Evolutionary conservation across 2,113 vertebrate species (phyloP).

Genomic region (Ochotona curzoniae): DNA sequence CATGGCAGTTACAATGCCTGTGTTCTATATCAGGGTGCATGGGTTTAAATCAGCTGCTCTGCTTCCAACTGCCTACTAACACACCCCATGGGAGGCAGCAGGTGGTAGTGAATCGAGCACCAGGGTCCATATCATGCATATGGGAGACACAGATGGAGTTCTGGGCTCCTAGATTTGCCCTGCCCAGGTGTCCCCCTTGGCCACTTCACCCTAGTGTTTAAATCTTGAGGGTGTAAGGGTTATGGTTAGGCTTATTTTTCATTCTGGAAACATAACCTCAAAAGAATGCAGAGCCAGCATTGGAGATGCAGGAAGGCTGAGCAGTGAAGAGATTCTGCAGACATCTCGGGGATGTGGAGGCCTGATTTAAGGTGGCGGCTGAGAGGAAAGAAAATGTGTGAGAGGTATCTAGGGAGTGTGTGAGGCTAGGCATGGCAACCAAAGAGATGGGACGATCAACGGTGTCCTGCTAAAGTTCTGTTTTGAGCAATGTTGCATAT

Average conservation of each 20-base stretch:
- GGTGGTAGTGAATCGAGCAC: too few relatives aligned
- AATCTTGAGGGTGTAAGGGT: not conserved
- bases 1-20: too few relatives aligned
- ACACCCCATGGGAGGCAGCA: too few relatives aligned
- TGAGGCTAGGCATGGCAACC: not conserved
- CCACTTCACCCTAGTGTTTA: not conserved
- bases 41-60: too few relatives aligned
- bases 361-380: not conserved
- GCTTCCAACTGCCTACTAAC: too few relatives aligned
- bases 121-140: too few relatives aligned
- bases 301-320: not conserved
- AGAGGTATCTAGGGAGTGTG: not conserved
- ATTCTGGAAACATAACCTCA: conserved; percentile 15
- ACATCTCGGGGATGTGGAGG: not conserved
- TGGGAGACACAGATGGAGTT: too few relatives aligned
- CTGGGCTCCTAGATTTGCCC: too few relatives aligned
- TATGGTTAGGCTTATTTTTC: not conserved
- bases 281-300: not conserved
- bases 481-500: not conserved
- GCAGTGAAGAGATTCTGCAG: not conserved
- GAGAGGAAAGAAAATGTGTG: not conserved
- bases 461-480: not conserved
- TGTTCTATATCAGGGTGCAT: too few relatives aligned
- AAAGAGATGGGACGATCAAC: not conserved
- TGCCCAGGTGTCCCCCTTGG: too few relatives aligned